Conservation (phyloP, 2,113 vertebrate species). For the Phylloscopus trochiloides region DNA sequence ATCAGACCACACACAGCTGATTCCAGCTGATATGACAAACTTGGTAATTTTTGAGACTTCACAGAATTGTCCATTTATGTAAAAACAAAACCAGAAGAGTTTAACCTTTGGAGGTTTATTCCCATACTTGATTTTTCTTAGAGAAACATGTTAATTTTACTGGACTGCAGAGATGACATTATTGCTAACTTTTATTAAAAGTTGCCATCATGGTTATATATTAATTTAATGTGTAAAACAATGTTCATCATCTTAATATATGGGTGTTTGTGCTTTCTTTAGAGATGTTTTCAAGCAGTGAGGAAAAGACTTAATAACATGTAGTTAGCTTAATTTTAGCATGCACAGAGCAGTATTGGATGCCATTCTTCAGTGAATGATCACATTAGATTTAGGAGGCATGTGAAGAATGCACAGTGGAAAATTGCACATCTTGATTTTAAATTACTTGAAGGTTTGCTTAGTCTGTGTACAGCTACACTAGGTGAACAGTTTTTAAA, state of each 20-base stretch:
- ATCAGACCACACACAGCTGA: background rate
- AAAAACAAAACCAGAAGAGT: background rate
- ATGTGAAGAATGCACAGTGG: slow-evolving; percentile 52
- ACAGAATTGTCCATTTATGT: background rate
- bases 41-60: background rate
- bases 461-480: background rate
- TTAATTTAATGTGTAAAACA: background rate
- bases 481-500: background rate
- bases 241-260: background rate
- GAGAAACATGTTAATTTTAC: background rate
- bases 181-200: background rate
- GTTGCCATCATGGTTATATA: background rate
- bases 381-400: slow-evolving; percentile 50
- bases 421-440: slow-evolving; percentile 53
- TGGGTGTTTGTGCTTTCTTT: background rate
- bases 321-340: slow-evolving; percentile 42
- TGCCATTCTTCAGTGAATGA: slow-evolving; percentile 45
- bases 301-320: background rate
- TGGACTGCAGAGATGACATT: background rate
- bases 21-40: background rate
- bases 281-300: background rate
- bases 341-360: background rate
- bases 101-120: background rate
- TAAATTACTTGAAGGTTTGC: background rate
- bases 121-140: background rate